These are phyloP conservation scores for Tichodroma muraria DNA, from an alignment of 2,113 vertebrate genomes.

Conservation along the genomic window DNA sequence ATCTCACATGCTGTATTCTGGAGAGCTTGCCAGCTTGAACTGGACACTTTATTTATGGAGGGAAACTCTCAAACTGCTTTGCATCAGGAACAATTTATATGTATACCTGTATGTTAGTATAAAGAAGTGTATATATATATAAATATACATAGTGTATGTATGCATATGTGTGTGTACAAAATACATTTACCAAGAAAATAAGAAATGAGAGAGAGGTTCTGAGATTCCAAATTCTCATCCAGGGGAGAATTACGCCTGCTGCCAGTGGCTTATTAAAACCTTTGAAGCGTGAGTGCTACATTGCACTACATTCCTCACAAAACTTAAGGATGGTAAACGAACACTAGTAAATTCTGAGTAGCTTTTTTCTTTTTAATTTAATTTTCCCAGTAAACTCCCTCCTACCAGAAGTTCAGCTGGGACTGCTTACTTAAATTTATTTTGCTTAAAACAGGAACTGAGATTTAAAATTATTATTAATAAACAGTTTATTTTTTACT, in stretches of 20 bases:
- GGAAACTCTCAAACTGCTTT: background rate
- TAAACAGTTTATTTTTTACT: constrained; percentile 63
- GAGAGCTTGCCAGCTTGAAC: background rate
- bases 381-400: background rate
- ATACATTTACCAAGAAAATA: background rate
- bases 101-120: background rate
- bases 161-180: background rate
- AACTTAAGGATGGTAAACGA: background rate
- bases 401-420: background rate
- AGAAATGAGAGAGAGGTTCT: background rate
- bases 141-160: background rate
- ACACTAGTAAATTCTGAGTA: background rate
- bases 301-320: background rate
- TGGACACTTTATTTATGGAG: background rate
- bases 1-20: background rate
- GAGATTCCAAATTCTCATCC: background rate
- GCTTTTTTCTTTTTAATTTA: background rate
- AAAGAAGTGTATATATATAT: background rate
- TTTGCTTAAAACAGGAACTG: constrained; percentile 40
- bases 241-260: background rate
- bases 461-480: constrained; percentile 33
- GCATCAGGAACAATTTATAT: background rate
- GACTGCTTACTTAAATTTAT: constrained; percentile 24
- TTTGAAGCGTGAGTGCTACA: background rate
- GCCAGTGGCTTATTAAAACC: background rate